Evolutionary conservation across 2,797 vertebrate genomes (phyloP), one percentile per base, ranked within the genome.

Genomic region (Lutjanus argentimaculatus): DNA sequence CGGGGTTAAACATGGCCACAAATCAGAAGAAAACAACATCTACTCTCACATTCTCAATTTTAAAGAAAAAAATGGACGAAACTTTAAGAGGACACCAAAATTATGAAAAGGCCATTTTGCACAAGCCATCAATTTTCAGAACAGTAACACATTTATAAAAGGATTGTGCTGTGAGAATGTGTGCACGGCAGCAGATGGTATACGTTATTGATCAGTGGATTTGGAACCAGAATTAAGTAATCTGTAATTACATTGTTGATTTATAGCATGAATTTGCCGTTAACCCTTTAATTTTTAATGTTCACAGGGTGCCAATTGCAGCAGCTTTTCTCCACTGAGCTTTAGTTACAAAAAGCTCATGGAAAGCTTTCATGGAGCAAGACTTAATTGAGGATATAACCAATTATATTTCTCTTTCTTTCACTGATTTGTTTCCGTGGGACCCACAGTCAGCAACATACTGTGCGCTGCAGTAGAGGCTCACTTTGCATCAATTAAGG

Each of bases 121-220:
- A 22, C 25, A 62, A 61, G 43, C n/a, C 48, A 87, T 79, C 56
- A 63, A 55, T 82, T 77, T 67, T 74, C 17, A 58, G 25, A 56
- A 74, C 59, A 21, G 7, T 10, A 64, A 67, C 55, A 52, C 19
- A 42, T 67, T 62, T 21, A 46, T 30, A 56, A 61, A 63, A 67
- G 19, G 7, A 78, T 22, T 61, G 48, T 72, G 15, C 45, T 4
- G 1, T 45, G 19, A 52, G 25, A 75, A 52, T 62, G 3, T 45
- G 16, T 30, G 2, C 55, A 30, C 10, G 30, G 14, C 61, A 21
- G 67, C 63, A 63, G 58, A 79, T 46, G 49, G 66, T 49, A 53
- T 16, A 21, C 62, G 17, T 45, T 51, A 81, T 42, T 76, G 61
- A 71, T 79, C 13, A 61, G 52, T 61, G 30, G 51, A 71, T 65